A percentile compares a stretch with the other conserved stretches of the same genome.
phyloP scores from a whole-genome alignment of 30 jellyfish, hydroid and myxozoan species.

The Aurelia aurita region DNA sequence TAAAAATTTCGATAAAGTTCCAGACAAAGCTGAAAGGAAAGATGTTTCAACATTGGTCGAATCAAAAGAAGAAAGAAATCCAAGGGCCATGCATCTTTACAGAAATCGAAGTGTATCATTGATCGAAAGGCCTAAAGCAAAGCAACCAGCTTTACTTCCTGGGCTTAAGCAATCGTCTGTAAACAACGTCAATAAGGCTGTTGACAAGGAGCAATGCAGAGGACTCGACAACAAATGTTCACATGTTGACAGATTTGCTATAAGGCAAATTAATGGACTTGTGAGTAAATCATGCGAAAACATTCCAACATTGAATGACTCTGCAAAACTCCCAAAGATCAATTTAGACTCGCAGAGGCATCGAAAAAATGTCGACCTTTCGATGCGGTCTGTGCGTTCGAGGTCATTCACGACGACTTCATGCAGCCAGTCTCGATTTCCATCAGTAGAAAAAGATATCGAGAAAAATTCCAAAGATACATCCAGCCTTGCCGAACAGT shows the following conservation, averaged over 20 bases:
- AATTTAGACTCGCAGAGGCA: neutral
- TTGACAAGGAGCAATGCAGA: neutral
- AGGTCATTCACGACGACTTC: conserved; percentile 24
- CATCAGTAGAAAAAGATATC: neutral
- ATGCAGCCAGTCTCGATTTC: neutral
- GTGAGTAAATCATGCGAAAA: conserved; percentile 11
- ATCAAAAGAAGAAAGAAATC: no score
- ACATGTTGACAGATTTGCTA: neutral
- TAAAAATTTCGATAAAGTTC: no score
- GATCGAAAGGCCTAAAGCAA: neutral
- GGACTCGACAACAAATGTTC: neutral
- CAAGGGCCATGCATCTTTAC: no score
- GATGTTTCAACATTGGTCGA: no score
- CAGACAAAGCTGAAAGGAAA: no score
- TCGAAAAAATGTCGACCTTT: neutral
- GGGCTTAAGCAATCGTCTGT: neutral
- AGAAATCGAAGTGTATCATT: neutral
- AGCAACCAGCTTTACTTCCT: neutral
- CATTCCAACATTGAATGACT: neutral
- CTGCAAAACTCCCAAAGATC: conserved; percentile 13
- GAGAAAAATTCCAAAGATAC: neutral
- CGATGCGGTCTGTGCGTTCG: neutral
- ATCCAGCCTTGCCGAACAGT: conserved; percentile 24
- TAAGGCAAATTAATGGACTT: neutral
- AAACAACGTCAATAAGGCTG: neutral